These are phyloP conservation scores for Lacerta viridis DNA, from an alignment of 2,797 vertebrate species.

Conservation along the genomic window DNA sequence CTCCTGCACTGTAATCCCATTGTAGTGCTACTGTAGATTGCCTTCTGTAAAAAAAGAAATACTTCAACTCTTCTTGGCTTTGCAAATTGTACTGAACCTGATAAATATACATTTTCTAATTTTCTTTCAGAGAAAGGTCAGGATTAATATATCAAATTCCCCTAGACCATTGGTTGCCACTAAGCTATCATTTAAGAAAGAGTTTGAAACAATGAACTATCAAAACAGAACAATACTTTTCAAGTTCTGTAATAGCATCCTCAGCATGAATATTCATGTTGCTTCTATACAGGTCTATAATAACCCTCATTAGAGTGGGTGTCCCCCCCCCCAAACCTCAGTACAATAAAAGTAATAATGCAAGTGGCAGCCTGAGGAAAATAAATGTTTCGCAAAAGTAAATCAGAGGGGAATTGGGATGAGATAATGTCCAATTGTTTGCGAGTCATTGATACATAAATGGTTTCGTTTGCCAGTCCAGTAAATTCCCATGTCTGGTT, in stretches of 20 bases:
- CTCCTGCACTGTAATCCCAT: conserved; percentile 21
- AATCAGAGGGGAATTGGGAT: conserved; percentile 20
- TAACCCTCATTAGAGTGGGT: conserved; percentile 51
- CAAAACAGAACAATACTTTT: conserved; percentile 65
- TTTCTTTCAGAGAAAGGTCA: conserved; percentile 67
- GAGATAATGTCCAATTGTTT: conserved; percentile 26
- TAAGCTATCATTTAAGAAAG: conserved; percentile 60
- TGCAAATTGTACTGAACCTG: conserved; percentile 54
- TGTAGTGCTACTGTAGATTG: conserved; percentile 21
- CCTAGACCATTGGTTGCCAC: conserved; percentile 52
- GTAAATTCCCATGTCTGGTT: not conserved
- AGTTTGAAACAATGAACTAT: conserved; percentile 72
- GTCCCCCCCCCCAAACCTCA: not conserved
- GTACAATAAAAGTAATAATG: conserved; percentile 56
- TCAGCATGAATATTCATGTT: conserved; percentile 76
- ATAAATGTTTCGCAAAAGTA: conserved; percentile 32
- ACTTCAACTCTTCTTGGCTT: conserved; percentile 45
- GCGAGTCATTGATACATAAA: not conserved
- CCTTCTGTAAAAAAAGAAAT: conserved; percentile 7
- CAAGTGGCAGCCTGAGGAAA: conserved; percentile 39
- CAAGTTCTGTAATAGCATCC: conserved; percentile 55
- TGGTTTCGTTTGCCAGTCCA: not conserved
- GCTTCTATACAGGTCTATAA: conserved; percentile 46
- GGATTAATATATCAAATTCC: conserved; percentile 59
- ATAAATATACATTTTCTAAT: conserved; percentile 67